phyloP scores from a whole-genome alignment of 2,113 vertebrate species.

The Lamprologus lemairii region DNA sequence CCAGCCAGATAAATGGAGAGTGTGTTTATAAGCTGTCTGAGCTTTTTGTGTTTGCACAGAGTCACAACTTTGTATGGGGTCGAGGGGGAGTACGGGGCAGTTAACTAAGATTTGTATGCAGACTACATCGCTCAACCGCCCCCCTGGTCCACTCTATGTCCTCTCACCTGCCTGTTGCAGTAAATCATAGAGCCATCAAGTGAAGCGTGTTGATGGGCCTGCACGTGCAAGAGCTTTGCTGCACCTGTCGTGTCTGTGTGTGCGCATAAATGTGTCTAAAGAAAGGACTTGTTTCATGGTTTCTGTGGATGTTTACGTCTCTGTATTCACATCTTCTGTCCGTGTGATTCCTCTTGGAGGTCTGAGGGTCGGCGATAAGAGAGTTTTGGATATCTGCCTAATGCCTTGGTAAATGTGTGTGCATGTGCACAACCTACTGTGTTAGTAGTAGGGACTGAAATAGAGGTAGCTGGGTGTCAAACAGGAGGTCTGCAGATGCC shows the following conservation, averaged over 20 bases:
- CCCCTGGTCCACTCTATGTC: slow-evolving; percentile 77
- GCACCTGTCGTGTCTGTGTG: slow-evolving; percentile 78
- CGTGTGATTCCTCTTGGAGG: not conserved
- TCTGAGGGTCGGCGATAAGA: slow-evolving; percentile 34
- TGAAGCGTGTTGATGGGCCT: slow-evolving; percentile 84
- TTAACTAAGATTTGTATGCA: slow-evolving; percentile 78
- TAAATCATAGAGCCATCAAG: slow-evolving; percentile 89
- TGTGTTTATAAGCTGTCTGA: slow-evolving; percentile 55
- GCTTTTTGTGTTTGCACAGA: slow-evolving; percentile 66
- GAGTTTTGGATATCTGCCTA: slow-evolving; percentile 6
- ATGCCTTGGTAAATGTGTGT: not conserved
- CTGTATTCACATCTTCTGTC: not conserved
- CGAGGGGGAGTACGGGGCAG: slow-evolving; percentile 27
- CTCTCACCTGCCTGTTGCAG: slow-evolving; percentile 94
- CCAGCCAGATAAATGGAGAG: slow-evolving; percentile 39
- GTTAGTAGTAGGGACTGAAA: not conserved
- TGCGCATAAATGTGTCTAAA: not conserved
- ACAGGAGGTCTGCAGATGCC: slow-evolving; percentile 85
- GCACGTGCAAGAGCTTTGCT: slow-evolving; percentile 84
- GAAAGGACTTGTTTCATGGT: not conserved
- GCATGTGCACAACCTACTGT: not conserved
- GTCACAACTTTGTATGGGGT: slow-evolving; percentile 53
- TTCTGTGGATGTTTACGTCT: slow-evolving; percentile 6
- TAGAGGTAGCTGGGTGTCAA: slow-evolving; percentile 67
- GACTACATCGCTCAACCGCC: slow-evolving; percentile 66